These are phyloP conservation scores for Cheilosia vernalis DNA, from an alignment of 2,888 invertebrate genomes.

Conservation along the genomic window DNA sequence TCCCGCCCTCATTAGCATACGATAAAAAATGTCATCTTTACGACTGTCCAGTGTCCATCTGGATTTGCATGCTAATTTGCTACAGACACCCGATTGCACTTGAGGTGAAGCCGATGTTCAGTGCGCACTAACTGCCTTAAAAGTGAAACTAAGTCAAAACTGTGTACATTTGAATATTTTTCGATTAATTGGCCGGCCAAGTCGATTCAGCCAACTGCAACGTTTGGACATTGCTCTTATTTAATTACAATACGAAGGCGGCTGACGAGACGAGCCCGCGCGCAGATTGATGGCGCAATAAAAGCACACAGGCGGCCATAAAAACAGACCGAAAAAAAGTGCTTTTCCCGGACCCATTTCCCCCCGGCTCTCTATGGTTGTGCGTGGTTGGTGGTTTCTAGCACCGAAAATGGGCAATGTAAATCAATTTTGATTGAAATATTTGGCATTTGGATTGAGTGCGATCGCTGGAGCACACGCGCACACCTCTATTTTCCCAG, in stretches of 20 bases:
- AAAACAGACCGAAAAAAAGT: conserved; percentile 22
- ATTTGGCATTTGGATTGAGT: conserved; percentile 69
- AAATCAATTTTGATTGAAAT: conserved; percentile 69
- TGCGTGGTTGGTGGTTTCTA: not conserved
- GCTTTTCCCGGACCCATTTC: conserved; percentile 1
- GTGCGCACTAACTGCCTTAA: not conserved
- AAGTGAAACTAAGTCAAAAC: conserved; percentile 49
- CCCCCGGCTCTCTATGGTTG: not conserved
- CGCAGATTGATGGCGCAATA: not conserved
- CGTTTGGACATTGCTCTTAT: conserved; percentile 4
- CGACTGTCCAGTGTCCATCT: conserved; percentile 35
- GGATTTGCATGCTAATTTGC: conserved; percentile 60
- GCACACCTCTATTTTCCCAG: not conserved
- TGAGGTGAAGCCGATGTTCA: not conserved
- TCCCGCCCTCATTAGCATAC: conserved; percentile 45
- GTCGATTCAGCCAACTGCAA: conserved; percentile 13
- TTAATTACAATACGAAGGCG: conserved; percentile 23
- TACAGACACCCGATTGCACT: conserved; percentile 18
- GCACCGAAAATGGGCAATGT: conserved; percentile 63
- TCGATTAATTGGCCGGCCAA: conserved; percentile 49
- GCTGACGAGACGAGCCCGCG: conserved; percentile 4
- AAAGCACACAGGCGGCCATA: conserved; percentile 19
- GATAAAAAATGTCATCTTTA: conserved; percentile 61
- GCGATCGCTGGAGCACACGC: conserved; percentile 27
- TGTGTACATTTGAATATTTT: conserved; percentile 45